phyloP scores from a whole-genome alignment of 2,113 vertebrate genomes.

The Pantherophis guttatus region DNA sequence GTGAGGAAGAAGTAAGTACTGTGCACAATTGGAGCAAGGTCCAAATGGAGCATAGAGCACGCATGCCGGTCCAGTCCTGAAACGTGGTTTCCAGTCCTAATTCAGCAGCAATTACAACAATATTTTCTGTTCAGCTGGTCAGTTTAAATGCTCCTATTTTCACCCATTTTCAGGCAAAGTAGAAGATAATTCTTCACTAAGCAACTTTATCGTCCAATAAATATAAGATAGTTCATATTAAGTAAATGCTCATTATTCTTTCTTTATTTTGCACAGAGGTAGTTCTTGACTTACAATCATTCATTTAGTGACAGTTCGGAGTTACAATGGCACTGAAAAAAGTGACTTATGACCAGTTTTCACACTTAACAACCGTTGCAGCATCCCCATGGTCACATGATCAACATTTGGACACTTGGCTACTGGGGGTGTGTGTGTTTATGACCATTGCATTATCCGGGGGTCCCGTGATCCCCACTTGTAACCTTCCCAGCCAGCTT shows the following conservation, averaged over 20 bases:
- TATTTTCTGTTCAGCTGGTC: not conserved
- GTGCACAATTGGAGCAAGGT: not conserved
- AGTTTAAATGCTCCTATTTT: not conserved
- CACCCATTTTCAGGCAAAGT: not conserved
- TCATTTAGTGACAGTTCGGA: not conserved
- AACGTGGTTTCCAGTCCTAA: not conserved
- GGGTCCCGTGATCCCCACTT: not conserved
- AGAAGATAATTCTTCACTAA: not conserved
- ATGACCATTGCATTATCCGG: not conserved
- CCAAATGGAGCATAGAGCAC: not conserved
- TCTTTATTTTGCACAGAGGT: not conserved
- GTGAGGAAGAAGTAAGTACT: constrained; percentile 80
- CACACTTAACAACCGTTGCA: not conserved
- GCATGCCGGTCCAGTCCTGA: not conserved
- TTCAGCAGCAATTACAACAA: not conserved
- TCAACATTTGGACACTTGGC: no score
- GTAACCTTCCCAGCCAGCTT: not conserved
- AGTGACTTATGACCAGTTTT: not conserved
- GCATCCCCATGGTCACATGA: no score
- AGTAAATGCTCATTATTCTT: not conserved
- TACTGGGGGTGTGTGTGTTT: no score
- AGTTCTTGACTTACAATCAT: not conserved
- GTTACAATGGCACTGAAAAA: not conserved
- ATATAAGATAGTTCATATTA: not conserved
- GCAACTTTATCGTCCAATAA: not conserved